These are phyloP conservation scores for Drosophila nr. medialis DNA, from an alignment of 2,888 invertebrate species.

Conservation along the genomic window DNA sequence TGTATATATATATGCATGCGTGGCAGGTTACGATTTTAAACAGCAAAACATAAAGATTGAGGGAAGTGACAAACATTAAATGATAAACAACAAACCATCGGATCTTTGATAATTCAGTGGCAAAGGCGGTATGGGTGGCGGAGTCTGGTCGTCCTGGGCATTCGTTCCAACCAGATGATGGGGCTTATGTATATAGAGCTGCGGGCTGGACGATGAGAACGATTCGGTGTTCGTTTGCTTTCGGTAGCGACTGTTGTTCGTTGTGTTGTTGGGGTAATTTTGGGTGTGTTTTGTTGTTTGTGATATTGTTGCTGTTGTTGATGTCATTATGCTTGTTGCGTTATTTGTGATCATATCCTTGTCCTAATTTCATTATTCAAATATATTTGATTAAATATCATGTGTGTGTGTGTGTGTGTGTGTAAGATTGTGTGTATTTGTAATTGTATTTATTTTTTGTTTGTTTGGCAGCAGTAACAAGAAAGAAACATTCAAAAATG, in stretches of 20 bases:
- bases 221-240: conserved; percentile 74
- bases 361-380: conserved; percentile 66
- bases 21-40: not conserved
- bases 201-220: conserved; percentile 83
- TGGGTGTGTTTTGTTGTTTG: conserved; percentile 72
- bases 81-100: conserved; percentile 83
- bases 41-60: conserved; percentile 22
- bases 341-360: conserved; percentile 71
- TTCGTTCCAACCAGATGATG: conserved; percentile 62
- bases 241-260: conserved; percentile 71
- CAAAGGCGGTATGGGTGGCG: conserved; percentile 88
- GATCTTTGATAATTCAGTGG: conserved; percentile 87
- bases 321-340: conserved; percentile 58
- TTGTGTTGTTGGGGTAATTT: conserved; percentile 72
- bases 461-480: conserved; percentile 29
- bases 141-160: conserved; percentile 86
- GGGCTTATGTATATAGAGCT: conserved; percentile 82
- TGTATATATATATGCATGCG: not conserved
- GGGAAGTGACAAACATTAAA: conserved; percentile 42
- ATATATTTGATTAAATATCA: conserved; percentile 46
- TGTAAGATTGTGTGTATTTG: conserved; percentile 9
- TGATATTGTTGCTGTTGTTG: conserved; percentile 60
- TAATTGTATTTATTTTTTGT: conserved; percentile 12
- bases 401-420: conserved; percentile 25
- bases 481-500: conserved; percentile 49